Evolutionary conservation across 2,113 vertebrate species (phyloP).

Genomic region (Cyanistes caeruleus): DNA sequence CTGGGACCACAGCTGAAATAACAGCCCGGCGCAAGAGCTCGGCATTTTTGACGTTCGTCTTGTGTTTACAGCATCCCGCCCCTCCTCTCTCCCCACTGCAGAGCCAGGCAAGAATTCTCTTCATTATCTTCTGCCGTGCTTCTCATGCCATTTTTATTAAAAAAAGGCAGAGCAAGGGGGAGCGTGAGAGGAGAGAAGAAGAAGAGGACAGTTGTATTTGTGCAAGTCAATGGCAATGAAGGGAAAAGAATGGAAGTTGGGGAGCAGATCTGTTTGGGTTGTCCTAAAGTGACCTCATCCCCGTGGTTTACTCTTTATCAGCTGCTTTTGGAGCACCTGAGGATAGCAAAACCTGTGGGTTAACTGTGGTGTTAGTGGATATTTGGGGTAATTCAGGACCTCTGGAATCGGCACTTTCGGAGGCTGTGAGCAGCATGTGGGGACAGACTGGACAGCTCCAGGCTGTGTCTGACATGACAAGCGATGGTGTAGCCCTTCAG

Average conservation of each 20-base stretch:
- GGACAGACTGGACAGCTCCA: not conserved
- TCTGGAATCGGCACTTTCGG: rapidly evolving
- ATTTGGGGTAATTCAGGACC: not conserved
- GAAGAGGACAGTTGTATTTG: not conserved
- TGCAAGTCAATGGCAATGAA: not conserved
- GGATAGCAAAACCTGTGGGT: not conserved
- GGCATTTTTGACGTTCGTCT: constrained; percentile 47
- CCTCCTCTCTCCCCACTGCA: not conserved
- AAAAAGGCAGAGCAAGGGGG: constrained; percentile 7
- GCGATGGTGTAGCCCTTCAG: not conserved
- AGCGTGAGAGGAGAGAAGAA: not conserved
- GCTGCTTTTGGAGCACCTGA: not conserved
- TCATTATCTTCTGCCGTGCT: constrained; percentile 57
- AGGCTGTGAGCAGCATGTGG: not conserved
- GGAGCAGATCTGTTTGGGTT: not conserved
- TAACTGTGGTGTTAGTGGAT: not conserved
- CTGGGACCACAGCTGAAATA: constrained; percentile 69
- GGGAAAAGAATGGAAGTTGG: not conserved
- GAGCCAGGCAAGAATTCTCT: constrained; percentile 65
- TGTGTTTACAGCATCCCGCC: constrained; percentile 55
- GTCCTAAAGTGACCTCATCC: not conserved
- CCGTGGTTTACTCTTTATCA: not conserved
- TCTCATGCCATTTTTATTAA: constrained; percentile 62
- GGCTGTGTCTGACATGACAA: rapidly evolving
- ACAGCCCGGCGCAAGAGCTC: constrained; percentile 35